A percentile compares a stretch with the other conserved stretches of the same genome.
These are phyloP conservation scores for Chrysochloris asiatica DNA, from an alignment of 2,113 vertebrate species.

Conservation along the genomic window DNA sequence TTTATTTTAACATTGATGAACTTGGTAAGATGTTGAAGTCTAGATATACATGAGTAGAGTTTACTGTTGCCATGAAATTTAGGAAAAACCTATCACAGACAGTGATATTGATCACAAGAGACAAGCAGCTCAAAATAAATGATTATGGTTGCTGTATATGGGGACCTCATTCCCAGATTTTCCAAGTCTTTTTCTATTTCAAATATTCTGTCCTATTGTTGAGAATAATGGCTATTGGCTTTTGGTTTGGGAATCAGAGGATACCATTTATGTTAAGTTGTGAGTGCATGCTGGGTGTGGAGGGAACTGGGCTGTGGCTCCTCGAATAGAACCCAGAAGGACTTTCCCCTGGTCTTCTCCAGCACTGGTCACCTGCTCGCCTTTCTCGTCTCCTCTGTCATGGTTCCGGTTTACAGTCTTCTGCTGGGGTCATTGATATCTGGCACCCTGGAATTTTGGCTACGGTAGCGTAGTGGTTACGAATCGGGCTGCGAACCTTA, in stretches of 20 bases:
- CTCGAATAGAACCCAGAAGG: neutral
- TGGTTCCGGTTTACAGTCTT: neutral
- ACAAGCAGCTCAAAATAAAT: conserved; percentile 22
- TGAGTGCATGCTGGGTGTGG: neutral
- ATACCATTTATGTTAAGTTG: neutral
- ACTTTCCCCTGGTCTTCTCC: neutral
- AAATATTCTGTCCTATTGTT: neutral
- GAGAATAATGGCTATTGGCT: neutral
- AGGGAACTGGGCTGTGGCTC: neutral
- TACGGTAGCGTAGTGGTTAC: no score
- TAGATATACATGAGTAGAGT: neutral
- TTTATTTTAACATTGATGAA: neutral
- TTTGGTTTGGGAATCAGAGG: neutral
- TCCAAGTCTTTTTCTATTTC: neutral
- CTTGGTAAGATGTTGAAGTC: neutral
- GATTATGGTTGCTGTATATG: neutral
- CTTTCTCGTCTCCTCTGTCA: no score
- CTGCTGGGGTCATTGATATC: neutral
- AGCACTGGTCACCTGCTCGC: no score
- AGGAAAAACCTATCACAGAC: no score
- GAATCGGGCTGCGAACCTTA: no score
- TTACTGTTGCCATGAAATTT: no score
- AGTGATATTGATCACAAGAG: neutral
- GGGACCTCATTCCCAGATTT: conserved; percentile 11
- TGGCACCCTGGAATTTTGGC: neutral